phyloP scores from a whole-genome alignment of 35 echinoderm and acorn worm genomes.

The Apostichopus japonicus region DNA sequence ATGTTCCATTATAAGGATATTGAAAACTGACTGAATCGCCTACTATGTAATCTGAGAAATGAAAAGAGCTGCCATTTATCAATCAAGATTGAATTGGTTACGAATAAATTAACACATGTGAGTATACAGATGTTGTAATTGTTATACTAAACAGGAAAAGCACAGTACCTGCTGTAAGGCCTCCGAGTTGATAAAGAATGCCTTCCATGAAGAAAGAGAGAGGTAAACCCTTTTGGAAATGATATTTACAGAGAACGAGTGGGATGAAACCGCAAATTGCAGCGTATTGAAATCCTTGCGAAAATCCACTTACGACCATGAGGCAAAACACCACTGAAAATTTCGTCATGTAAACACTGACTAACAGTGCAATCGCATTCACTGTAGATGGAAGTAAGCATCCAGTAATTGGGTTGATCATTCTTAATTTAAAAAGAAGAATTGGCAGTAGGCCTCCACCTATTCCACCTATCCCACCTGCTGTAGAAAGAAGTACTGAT shows the following conservation, averaged over 20 bases:
- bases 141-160: neutral
- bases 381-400: neutral
- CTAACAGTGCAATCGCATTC: neutral
- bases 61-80: neutral
- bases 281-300: slow-evolving; percentile 9
- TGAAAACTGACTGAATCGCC: neutral
- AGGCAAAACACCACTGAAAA: neutral
- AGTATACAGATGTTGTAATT: neutral
- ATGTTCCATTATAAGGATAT: no score
- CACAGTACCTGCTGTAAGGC: slow-evolving; percentile 12
- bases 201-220: slow-evolving; percentile 33
- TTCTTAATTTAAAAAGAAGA: neutral
- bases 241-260: neutral
- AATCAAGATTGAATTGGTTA: neutral
- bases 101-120: neutral
- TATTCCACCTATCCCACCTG: slow-evolving; percentile 9
- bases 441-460: neutral
- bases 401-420: neutral
- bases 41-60: neutral
- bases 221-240: neutral
- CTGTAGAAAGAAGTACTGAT: slow-evolving; percentile 3
- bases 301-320: slow-evolving; percentile 23
- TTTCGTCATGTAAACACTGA: neutral
- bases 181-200: slow-evolving; percentile 26
- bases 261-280: slow-evolving; percentile 28